Base-by-base conservation (phyloP, 2,888 invertebrate species). In the Taenaris catops region DNA sequence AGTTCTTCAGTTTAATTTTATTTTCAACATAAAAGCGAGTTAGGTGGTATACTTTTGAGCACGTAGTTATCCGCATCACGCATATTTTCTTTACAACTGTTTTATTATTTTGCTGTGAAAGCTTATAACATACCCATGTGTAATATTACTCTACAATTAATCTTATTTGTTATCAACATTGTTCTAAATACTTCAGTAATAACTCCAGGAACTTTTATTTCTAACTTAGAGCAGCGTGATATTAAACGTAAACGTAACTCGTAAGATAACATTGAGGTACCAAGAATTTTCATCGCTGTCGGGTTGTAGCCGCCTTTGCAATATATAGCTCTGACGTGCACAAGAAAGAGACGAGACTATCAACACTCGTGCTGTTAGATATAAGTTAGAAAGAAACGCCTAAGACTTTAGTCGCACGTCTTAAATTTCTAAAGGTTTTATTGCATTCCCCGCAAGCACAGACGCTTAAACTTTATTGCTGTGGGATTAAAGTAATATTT, bases 401-500 rank as follows among this genome's bases (percentile, higher is more conserved):
- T 57, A 63, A 64, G 57, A 65, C 65, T 72, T 56, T 56, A 61
- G 54, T 57, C 58, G 62, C 63, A 62, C 68, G 67, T 68, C 72
- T 78, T 65, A 68, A 78, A 79, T 75, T 80, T 74, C 69, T 63
- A 70, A 71, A 74, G 80, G 78, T 81, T 84, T 84, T 84, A 86
- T 84, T 86, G 79, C 83, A 79, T 83, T 84, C 79, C 63, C 72
- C 67, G 74, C 78, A 78, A 83, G 81, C 83, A 75, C 79, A 79
- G 80, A 75, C 76, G 74, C 79, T 81, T 84, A 81, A 84, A 83
- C 84, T 84, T 86, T 86, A 86, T 83, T 74, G 76, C 81, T 71
- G 63, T 76, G 63, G 76, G 80, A 84, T 84, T 86, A 83, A 84
- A 84, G 86, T 84, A 80, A 84, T 84, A 84, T 84, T 86, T 83